phyloP scores from a whole-genome alignment of 1,140 invertebrate species.

The Pseudomyrmex gracilis region DNA sequence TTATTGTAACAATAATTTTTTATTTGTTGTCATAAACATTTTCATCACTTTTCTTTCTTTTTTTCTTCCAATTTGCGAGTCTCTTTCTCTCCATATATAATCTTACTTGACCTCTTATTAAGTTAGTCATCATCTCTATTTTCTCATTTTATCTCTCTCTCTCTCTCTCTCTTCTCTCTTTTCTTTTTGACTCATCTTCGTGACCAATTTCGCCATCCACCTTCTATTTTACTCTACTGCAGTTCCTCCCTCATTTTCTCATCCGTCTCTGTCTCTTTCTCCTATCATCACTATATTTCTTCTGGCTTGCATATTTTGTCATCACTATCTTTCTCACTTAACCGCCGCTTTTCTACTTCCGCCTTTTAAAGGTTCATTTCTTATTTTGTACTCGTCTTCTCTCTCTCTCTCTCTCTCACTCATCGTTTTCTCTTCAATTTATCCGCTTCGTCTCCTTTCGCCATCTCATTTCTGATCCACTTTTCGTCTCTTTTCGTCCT shows the following conservation, averaged over 20 bases:
- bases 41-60: neutral
- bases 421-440: neutral
- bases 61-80: neutral
- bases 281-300: neutral
- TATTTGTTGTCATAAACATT: neutral
- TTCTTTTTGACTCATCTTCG: conserved; percentile 3
- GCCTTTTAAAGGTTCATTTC: conserved; percentile 15
- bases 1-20: neutral
- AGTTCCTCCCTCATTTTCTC: neutral
- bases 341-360: neutral
- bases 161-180: neutral
- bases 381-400: neutral
- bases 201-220: conserved; percentile 25
- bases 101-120: conserved; percentile 30
- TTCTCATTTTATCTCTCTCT: conserved; percentile 18
- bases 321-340: neutral
- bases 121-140: neutral
- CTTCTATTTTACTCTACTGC: conserved; percentile 7
- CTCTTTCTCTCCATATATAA: conserved; percentile 5
- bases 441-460: neutral
- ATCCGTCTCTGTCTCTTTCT: neutral
- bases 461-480: conserved; percentile 13
- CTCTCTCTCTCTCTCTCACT: neutral
- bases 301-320: neutral
- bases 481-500: neutral